Evolutionary conservation across 1,140 invertebrate genomes (phyloP).

Genomic region (Hypsibius dujardini): DNA sequence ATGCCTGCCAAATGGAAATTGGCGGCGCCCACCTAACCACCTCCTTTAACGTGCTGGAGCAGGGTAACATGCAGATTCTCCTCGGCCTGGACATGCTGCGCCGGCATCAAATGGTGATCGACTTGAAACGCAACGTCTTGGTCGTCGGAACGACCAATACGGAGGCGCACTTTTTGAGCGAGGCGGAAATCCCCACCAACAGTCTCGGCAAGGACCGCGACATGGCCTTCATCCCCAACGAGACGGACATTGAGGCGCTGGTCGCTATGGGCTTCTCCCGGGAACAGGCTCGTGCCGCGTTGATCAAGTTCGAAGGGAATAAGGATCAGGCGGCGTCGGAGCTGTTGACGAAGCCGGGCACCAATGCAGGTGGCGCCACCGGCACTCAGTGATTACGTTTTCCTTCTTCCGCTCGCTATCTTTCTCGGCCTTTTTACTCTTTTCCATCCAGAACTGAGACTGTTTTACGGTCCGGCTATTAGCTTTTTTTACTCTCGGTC

Average conservation of each 20-base stretch:
- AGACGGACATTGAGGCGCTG: slow-evolving; percentile 53
- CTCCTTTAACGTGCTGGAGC: slow-evolving; percentile 89
- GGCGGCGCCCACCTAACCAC: slow-evolving; percentile 78
- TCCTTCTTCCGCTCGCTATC: neutral
- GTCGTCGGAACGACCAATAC: slow-evolving; percentile 87
- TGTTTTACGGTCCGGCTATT: no score
- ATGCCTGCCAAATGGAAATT: slow-evolving; percentile 73
- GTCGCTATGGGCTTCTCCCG: slow-evolving; percentile 54
- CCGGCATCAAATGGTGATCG: slow-evolving; percentile 79
- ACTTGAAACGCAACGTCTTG: slow-evolving; percentile 69
- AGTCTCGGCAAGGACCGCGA: neutral
- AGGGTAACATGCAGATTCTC: slow-evolving; percentile 96
- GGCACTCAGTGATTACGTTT: neutral
- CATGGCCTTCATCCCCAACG: slow-evolving; percentile 27
- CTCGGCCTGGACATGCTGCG: slow-evolving; percentile 91
- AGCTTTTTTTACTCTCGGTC: no score
- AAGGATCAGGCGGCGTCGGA: neutral
- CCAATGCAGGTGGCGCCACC: neutral
- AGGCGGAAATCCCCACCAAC: slow-evolving; percentile 56
- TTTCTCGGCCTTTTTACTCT: neutral
- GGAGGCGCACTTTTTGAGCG: slow-evolving; percentile 68
- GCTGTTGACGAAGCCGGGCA: neutral
- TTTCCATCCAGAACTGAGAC: neutral
- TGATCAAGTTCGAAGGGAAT: neutral
- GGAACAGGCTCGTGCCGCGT: slow-evolving; percentile 36